Base-by-base conservation (phyloP, 2,113 vertebrate species). In the Neodon shergylaensis region DNA sequence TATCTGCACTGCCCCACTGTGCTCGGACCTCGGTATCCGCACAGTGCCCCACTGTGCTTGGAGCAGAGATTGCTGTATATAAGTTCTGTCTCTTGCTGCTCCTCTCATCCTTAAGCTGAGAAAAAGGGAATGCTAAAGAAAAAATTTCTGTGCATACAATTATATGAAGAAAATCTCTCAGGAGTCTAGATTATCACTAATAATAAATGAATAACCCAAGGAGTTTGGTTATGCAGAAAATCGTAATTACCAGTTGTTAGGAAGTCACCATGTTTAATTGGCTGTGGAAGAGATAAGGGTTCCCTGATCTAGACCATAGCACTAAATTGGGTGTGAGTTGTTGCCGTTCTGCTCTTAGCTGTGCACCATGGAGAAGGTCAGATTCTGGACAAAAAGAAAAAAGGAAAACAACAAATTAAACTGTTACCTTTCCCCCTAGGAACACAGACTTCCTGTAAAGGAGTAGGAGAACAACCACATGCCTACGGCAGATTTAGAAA, bases 81-180 rank as follows among this genome's bases (percentile, higher is more conserved):
- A 73, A 52, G 11, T 33, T 88, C 86, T 65, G 4, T 19, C 61
- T 92, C 94, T 92, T 73, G 44, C 86, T 82, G 2, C 84, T 21
- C 88, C 91, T 96, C 65, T 47, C 84, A 73, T 63, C 73, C 79
- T 89, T 87, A 44, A 70, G 54, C 86, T 94, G 76, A 85, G 49
- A 91, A 85, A 85, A 44, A 85, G 82, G 82, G 3, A 13, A 52
- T 5, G 4, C 68, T 58, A 21, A 84, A 72, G 42, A 74, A 74
- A 87, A 73, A 13, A 90, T 74, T 76, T 84, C 61, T 79, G 36
- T n/a, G 54, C 7, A 74, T 9, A 85, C 3, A 44, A 5, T 63
- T 74, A 79, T 87, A 49, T 36, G 0, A 65, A 93, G 54, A 88
- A 78, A 65, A 90, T 6, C 11, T 89, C 24, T 65, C 83, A 74